Evolutionary conservation across 2,113 vertebrate genomes (phyloP), one percentile per base, ranked within the genome.

Genomic region (Xiphorhynchus elegans): DNA sequence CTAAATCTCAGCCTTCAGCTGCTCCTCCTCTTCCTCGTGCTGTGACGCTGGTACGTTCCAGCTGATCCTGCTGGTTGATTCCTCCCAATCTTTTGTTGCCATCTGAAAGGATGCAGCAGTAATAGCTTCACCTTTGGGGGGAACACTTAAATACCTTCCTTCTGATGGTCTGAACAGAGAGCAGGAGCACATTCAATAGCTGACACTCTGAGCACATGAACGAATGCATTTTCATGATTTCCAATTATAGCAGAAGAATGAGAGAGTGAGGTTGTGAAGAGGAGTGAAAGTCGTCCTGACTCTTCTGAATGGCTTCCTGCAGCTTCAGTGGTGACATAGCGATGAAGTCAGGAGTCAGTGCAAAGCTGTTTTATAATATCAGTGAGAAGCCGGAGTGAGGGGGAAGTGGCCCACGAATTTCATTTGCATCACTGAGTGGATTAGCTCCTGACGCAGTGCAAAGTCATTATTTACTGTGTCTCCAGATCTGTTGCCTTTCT

Each of bases 351-450:
- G 93, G 68, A 91, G 66, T 31, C 49, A 3, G 78, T 12, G n/a
- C 7, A 1, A 17, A 39, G 79, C 46, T 63, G 82, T 72, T 94
- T 72, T 83, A 39, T 49, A 83, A 89, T 83, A 76, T 50, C 82
- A 44, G 67, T 7, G 5, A 69, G 91, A 63, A 93, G 91, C 93
- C 26, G 75, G 84, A 94, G 95, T 88, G 95, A 97, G 95, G 93
- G 95, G 96, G 93, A 93, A 86, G 96, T 68, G 85, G 95, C 94
- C 95, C 95, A 88, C 86, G 91, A 70, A 47, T 87, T 78, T 26
- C 56, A 95, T 94, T 95, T 92, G 93, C 95, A 95, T 95, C 95
- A 91, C 94, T 56, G 95, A 95, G 95, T 92, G 95, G 93, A 89
- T 96, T 80, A 95, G 96, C 87, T 96, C 89, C 93, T 94, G 95